Evolutionary conservation across 2,888 invertebrate species (phyloP).

Genomic region (Nipponacmea schrenckii): DNA sequence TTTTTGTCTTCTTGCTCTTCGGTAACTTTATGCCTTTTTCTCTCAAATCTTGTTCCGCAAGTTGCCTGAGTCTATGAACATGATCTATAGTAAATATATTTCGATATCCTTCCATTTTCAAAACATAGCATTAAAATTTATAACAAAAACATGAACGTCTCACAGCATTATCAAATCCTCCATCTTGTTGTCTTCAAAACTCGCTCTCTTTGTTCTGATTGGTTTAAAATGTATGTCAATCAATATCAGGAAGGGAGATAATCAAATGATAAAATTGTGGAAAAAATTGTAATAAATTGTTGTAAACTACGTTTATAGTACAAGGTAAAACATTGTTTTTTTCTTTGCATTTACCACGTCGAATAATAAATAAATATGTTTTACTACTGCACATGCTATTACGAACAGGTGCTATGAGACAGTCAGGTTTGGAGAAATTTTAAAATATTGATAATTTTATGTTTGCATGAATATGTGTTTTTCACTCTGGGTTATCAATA

Average conservation of each 20-base stretch:
- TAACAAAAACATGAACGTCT: constrained; percentile 5
- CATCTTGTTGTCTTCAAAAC: constrained; percentile 43
- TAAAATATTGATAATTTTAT: too few relatives aligned
- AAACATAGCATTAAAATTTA: constrained; percentile 2
- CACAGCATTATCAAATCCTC: constrained; percentile 11
- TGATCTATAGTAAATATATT: constrained; percentile 55
- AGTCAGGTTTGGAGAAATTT: too few relatives aligned
- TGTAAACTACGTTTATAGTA: too few relatives aligned
- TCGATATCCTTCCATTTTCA: constrained; percentile 28
- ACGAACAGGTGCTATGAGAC: too few relatives aligned
- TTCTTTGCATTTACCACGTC: too few relatives aligned
- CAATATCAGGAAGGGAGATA: neutral
- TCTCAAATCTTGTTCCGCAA: constrained; percentile 58
- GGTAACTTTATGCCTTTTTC: constrained; percentile 61
- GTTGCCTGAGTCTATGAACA: constrained; percentile 46
- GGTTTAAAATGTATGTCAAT: constrained; percentile 26
- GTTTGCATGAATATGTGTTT: too few relatives aligned
- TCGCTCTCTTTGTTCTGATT: constrained; percentile 45
- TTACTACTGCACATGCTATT: too few relatives aligned
- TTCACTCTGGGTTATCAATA: too few relatives aligned
- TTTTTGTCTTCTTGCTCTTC: constrained; percentile 57
- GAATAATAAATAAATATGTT: too few relatives aligned
- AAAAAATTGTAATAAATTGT: neutral
- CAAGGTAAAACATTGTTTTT: too few relatives aligned
- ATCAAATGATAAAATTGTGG: neutral